Conservation (phyloP, 2,888 invertebrate species). For the Erebia ligea region DNA sequence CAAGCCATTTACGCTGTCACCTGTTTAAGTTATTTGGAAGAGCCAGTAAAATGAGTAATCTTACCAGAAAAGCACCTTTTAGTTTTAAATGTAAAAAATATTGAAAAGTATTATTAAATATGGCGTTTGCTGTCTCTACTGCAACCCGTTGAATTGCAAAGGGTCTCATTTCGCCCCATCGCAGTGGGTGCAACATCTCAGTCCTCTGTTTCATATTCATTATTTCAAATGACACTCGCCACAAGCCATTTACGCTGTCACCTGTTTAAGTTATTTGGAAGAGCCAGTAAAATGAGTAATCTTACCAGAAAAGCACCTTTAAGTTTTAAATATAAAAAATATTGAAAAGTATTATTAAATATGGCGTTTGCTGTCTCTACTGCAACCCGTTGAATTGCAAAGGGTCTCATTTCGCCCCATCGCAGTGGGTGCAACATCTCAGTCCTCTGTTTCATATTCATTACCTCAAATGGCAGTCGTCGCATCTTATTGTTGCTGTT, state of each 20-base stretch:
- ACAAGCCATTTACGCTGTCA: slow-evolving; percentile 21
- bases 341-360: no score
- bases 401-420: slow-evolving; percentile 44
- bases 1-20: slow-evolving; percentile 20
- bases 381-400: slow-evolving; percentile 73
- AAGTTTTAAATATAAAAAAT: no score
- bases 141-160: slow-evolving; percentile 78
- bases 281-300: no score
- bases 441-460: slow-evolving; percentile 55
- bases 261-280: no score
- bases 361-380: slow-evolving; percentile 54
- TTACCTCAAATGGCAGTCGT: slow-evolving; percentile 41
- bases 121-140: no score
- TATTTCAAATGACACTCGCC: slow-evolving; percentile 35
- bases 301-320: no score
- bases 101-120: no score
- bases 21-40: no score
- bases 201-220: slow-evolving; percentile 56
- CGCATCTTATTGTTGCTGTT: slow-evolving; percentile 23
- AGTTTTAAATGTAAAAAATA: no score
- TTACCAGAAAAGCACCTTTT: no score
- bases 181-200: slow-evolving; percentile 29
- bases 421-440: slow-evolving; percentile 30
- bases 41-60: no score
- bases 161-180: slow-evolving; percentile 41